A percentile compares a stretch with the other conserved stretches of the same genome.
phyloP scores from a whole-genome alignment of 2,888 invertebrate species.

The Asteroscopus sphinx region DNA sequence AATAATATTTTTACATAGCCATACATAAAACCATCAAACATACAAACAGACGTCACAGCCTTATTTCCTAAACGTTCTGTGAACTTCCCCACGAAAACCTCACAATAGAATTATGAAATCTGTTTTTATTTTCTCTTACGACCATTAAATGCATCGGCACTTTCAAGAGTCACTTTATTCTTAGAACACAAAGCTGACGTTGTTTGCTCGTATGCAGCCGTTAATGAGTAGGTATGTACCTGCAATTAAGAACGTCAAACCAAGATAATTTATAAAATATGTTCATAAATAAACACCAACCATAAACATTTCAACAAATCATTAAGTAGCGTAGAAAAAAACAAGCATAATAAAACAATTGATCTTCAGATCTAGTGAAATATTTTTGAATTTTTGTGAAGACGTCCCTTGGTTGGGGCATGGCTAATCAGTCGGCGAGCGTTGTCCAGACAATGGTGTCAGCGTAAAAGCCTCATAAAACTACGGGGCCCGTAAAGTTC shows the following conservation, averaged over 20 bases:
- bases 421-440: slow-evolving; percentile 78
- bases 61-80: slow-evolving; percentile 15
- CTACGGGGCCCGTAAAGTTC: slow-evolving; percentile 81
- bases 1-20: slow-evolving; percentile 40
- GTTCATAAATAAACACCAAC: slow-evolving; percentile 45
- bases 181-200: slow-evolving; percentile 14
- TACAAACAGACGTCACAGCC: slow-evolving; percentile 24
- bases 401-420: slow-evolving; percentile 70
- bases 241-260: slow-evolving; percentile 23
- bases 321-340: slow-evolving; percentile 42
- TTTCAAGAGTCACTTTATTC: slow-evolving; percentile 24
- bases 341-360: slow-evolving; percentile 51
- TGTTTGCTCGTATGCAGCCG: slow-evolving; percentile 44
- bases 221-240: slow-evolving; percentile 40
- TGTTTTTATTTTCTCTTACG: slow-evolving; percentile 28
- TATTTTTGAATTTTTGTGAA: slow-evolving; percentile 55
- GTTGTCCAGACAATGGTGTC: slow-evolving; percentile 81
- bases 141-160: slow-evolving; percentile 30
- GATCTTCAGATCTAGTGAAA: slow-evolving; percentile 55
- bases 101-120: slow-evolving; percentile 28
- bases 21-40: slow-evolving; percentile 45
- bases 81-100: slow-evolving; percentile 7
- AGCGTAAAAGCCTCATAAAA: slow-evolving; percentile 87
- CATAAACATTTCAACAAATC: slow-evolving; percentile 53
- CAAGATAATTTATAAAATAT: slow-evolving; percentile 23